These are phyloP conservation scores for Pelvicachromis taeniatus DNA, from an alignment of 2,113 vertebrate genomes.

Conservation along the genomic window DNA sequence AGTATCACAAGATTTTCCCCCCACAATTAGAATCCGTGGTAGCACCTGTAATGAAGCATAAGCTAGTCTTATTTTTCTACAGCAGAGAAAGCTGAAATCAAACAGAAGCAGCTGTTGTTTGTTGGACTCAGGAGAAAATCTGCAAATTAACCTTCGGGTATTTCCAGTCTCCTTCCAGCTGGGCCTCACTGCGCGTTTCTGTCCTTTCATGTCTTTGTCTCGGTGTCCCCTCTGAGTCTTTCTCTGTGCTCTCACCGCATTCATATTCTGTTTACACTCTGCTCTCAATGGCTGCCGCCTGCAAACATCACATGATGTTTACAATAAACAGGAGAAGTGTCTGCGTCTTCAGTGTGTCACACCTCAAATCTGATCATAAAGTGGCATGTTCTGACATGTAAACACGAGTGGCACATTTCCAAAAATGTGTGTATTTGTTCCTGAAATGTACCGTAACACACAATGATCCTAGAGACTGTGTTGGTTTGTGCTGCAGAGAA, in stretches of 20 bases:
- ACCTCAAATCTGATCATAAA: background rate
- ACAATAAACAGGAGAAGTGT: background rate
- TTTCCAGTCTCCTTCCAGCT: slow-evolving; percentile 25
- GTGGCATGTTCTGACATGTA: background rate
- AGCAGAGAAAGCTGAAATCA: slow-evolving; percentile 25
- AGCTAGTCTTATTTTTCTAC: background rate
- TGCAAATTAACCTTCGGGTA: slow-evolving; percentile 48
- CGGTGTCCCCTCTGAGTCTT: slow-evolving; percentile 1
- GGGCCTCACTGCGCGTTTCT: slow-evolving; percentile 4
- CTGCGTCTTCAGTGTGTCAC: background rate
- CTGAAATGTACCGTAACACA: background rate
- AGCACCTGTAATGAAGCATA: background rate
- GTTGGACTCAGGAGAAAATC: slow-evolving; percentile 38
- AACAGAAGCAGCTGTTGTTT: slow-evolving; percentile 58
- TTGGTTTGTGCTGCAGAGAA: background rate
- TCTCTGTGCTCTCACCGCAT: slow-evolving; percentile 15
- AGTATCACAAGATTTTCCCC: background rate
- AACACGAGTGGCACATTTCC: background rate
- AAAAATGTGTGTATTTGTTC: background rate
- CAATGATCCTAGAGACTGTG: background rate
- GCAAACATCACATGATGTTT: slow-evolving; percentile 7
- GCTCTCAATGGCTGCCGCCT: background rate
- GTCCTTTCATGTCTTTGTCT: slow-evolving; percentile 50
- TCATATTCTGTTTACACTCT: slow-evolving; percentile 25
- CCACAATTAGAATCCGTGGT: background rate